These are phyloP conservation scores for Neosalanx taihuensis DNA, from an alignment of 2,797 vertebrate species.

Conservation along the genomic window DNA sequence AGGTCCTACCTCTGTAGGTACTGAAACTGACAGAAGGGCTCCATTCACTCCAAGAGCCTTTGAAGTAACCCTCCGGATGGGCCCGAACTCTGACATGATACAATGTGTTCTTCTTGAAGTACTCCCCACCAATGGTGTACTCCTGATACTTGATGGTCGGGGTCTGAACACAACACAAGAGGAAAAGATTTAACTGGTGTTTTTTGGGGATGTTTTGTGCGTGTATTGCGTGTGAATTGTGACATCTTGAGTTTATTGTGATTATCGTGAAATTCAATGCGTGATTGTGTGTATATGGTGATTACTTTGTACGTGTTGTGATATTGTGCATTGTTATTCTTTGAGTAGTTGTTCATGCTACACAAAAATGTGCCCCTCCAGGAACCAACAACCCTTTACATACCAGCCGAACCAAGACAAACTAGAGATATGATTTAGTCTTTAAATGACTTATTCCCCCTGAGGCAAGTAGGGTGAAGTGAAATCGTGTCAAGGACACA, in stretches of 20 bases:
- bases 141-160: not conserved
- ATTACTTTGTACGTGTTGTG: no score
- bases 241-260: no score
- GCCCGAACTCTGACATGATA: conserved; percentile 54
- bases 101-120: conserved; percentile 14
- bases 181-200: not conserved
- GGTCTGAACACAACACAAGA: not conserved
- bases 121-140: conserved; percentile 35
- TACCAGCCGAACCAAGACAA: not conserved
- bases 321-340: no score
- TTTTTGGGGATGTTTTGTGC: no score
- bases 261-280: no score
- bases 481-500: no score
- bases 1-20: conserved; percentile 42
- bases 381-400: no score
- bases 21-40: conserved; percentile 47
- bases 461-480: no score
- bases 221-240: no score
- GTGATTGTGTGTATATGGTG: no score
- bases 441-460: not conserved
- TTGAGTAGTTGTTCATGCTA: no score
- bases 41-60: conserved; percentile 72
- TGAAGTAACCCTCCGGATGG: not conserved
- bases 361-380: no score
- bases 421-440: not conserved